Percentiles rank a stretch among this genome's conserved stretches.
These are phyloP conservation scores for Anguilla pacifica DNA, from an alignment of 2,797 vertebrate species.

Conservation along the genomic window DNA sequence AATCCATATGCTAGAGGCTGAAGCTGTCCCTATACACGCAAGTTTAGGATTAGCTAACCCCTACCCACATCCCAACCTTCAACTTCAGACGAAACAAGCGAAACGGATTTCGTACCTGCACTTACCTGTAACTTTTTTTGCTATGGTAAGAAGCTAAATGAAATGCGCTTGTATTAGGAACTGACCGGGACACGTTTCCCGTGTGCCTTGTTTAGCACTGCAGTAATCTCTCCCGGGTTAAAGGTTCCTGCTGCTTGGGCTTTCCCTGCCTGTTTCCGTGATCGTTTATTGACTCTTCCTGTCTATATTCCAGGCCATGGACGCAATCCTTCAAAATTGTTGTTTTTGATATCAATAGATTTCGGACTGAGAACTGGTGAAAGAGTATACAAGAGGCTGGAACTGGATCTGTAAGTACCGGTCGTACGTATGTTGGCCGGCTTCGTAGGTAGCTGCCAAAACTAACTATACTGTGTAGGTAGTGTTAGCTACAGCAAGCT, in stretches of 20 bases:
- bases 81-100: no score
- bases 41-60: no score
- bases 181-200: neutral
- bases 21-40: no score
- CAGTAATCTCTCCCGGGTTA: constrained; percentile 33
- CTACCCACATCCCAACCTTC: no score
- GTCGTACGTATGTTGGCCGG: neutral
- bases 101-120: no score
- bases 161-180: neutral
- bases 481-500: constrained; percentile 46
- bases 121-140: no score
- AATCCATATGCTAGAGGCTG: no score
- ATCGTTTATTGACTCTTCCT: constrained; percentile 53
- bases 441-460: constrained; percentile 8
- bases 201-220: constrained; percentile 37
- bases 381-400: constrained; percentile 51
- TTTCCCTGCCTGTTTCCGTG: constrained; percentile 36
- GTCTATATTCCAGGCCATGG: constrained; percentile 66
- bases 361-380: constrained; percentile 26
- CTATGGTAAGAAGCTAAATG: no score
- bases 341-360: constrained; percentile 53
- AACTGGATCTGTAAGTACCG: constrained; percentile 61
- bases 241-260: constrained; percentile 55
- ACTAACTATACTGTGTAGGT: constrained; percentile 21
- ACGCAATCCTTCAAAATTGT: constrained; percentile 60